phyloP scores from a whole-genome alignment of 2,797 vertebrate genomes.

The Rhinogobio ventralis region DNA sequence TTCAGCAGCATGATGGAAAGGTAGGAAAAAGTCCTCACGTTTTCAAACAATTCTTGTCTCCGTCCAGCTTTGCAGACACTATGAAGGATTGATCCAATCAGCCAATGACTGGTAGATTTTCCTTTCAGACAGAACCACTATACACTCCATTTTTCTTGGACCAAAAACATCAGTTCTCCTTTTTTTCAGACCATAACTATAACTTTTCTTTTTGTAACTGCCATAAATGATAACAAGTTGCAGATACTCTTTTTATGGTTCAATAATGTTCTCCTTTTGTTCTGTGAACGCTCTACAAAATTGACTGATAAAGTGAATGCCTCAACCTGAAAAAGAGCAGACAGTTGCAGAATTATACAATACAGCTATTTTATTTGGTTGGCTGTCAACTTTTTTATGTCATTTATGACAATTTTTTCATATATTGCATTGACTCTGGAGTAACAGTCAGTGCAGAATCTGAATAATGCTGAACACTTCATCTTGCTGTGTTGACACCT shows the following conservation, averaged over 20 bases:
- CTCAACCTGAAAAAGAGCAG: neutral
- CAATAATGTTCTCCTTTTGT: neutral
- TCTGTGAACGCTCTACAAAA: neutral
- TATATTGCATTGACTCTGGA: neutral
- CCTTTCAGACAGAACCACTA: neutral
- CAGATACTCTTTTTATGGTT: neutral
- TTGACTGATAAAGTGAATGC: neutral
- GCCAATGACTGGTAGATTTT: neutral
- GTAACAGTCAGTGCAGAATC: neutral
- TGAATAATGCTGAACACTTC: neutral
- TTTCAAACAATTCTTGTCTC: neutral
- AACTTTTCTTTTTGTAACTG: neutral
- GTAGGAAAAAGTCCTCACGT: neutral
- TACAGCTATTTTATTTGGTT: neutral
- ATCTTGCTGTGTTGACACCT: neutral
- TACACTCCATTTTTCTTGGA: neutral
- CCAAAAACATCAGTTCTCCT: too few species aligned
- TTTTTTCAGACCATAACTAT: neutral
- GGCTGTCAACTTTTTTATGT: neutral
- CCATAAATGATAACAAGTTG: neutral
- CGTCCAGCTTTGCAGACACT: neutral
- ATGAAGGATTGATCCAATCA: conserved; percentile 8
- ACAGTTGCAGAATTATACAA: neutral
- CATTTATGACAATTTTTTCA: neutral
- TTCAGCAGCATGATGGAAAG: neutral